phyloP scores from a whole-genome alignment of 2,113 vertebrate species.

The Bettongia penicillata region DNA sequence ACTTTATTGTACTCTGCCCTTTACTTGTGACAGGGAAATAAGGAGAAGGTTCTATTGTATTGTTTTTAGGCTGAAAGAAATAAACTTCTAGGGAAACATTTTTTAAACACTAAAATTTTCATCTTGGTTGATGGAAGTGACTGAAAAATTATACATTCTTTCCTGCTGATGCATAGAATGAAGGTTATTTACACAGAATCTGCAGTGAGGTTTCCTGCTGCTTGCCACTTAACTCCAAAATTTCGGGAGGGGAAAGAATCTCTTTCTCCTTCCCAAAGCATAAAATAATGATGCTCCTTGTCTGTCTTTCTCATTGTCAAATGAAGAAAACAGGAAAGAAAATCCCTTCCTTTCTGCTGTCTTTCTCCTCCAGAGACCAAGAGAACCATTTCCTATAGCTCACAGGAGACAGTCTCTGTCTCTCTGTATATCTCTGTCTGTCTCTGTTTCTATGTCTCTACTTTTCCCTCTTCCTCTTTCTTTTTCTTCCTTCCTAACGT shows the following conservation, averaged over 20 bases:
- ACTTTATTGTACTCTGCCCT: neutral
- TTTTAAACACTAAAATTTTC: conserved; percentile 43
- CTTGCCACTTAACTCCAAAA: conserved; percentile 35
- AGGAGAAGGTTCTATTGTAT: neutral
- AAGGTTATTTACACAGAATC: conserved; percentile 24
- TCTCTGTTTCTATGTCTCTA: neutral
- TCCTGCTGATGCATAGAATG: conserved; percentile 27
- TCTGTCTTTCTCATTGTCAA: neutral
- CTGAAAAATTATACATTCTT: conserved; percentile 33
- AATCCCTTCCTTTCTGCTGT: conserved; percentile 29
- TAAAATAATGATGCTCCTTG: neutral
- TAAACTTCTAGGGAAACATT: conserved; percentile 16
- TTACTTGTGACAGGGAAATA: neutral
- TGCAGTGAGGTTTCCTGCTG: conserved; percentile 27
- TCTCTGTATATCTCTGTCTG: neutral
- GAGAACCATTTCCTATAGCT: conserved; percentile 2
- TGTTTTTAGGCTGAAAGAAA: conserved; percentile 10
- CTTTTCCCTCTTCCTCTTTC: neutral
- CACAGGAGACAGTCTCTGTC: conserved; percentile 4
- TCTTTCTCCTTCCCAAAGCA: neutral
- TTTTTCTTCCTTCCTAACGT: neutral
- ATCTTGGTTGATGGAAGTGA: conserved; percentile 33
- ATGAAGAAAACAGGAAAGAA: neutral
- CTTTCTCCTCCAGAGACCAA: conserved; percentile 12
- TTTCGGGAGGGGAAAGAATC: neutral